Evolutionary conservation across 2,113 vertebrate genomes (phyloP).

Genomic region (Lathamus discolor): DNA sequence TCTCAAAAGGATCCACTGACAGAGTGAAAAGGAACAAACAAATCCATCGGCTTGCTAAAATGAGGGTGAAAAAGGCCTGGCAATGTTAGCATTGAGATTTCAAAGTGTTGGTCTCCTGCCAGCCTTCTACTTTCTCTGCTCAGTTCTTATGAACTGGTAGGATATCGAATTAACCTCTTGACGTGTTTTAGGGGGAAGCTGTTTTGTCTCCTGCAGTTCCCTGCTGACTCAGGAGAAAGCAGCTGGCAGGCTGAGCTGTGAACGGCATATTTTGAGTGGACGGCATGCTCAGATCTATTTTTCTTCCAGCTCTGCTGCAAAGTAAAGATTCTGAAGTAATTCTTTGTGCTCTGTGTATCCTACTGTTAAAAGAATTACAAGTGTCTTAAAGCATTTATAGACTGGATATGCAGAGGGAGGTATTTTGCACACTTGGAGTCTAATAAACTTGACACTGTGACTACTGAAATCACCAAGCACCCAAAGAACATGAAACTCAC

Average conservation of each 20-base stretch:
- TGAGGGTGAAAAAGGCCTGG: neutral
- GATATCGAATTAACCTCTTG: conserved; percentile 11
- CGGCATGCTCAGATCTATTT: neutral
- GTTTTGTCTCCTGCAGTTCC: conserved; percentile 2
- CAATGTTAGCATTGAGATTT: conserved; percentile 6
- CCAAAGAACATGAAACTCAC: neutral
- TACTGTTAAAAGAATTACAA: neutral
- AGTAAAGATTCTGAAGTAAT: neutral
- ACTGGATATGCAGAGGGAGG: neutral
- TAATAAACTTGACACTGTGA: neutral
- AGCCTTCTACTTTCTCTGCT: neutral
- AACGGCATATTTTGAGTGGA: neutral
- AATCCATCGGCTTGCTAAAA: neutral
- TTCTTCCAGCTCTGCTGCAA: neutral
- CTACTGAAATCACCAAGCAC: neutral
- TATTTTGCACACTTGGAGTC: neutral
- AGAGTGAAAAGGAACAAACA: neutral
- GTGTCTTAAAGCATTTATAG: neutral
- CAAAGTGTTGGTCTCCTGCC: conserved; percentile 1
- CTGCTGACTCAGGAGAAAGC: conserved; percentile 9
- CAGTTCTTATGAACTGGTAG: neutral
- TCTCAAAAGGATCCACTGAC: neutral
- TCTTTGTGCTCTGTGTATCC: neutral
- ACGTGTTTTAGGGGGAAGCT: neutral
- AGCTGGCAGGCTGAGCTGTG: neutral